Conservation (phyloP, 2,113 vertebrate species). For the Caretta caretta region DNA sequence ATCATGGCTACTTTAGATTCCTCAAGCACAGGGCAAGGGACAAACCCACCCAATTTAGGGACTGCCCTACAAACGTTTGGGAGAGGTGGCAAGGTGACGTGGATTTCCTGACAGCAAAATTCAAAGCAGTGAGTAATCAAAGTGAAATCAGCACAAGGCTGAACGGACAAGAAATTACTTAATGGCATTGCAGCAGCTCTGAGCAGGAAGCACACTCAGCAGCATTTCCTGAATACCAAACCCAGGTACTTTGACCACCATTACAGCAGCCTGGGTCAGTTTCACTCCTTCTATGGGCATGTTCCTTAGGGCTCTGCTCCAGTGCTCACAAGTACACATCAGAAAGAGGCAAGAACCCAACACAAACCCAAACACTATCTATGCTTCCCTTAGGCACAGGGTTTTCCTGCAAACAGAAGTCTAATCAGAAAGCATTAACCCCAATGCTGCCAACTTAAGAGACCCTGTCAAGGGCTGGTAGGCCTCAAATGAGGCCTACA, state of each 20-base stretch:
- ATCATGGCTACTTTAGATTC: background rate
- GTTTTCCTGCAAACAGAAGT: background rate
- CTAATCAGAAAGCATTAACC: background rate
- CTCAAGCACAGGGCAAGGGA: background rate
- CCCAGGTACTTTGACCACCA: background rate
- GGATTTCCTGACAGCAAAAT: background rate
- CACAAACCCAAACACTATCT: background rate
- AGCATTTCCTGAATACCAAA: background rate
- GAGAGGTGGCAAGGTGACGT: background rate
- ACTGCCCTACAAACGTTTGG: background rate
- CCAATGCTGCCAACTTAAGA: background rate
- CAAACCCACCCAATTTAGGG: rapidly evolving
- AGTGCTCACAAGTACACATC: rapidly evolving
- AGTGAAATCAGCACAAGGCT: background rate
- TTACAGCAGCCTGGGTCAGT: background rate
- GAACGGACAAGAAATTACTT: background rate
- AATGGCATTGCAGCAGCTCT: background rate
- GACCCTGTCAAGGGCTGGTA: background rate
- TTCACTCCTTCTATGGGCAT: rapidly evolving
- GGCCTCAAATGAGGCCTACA: background rate
- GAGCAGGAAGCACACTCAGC: background rate
- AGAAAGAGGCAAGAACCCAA: background rate
- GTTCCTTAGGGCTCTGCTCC: background rate
- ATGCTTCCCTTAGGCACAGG: background rate
- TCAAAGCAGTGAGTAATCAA: background rate